Percentiles rank a stretch among this genome's conserved stretches.
Conservation (phyloP, 2,797 vertebrate species). For the Alectoris magna region DNA sequence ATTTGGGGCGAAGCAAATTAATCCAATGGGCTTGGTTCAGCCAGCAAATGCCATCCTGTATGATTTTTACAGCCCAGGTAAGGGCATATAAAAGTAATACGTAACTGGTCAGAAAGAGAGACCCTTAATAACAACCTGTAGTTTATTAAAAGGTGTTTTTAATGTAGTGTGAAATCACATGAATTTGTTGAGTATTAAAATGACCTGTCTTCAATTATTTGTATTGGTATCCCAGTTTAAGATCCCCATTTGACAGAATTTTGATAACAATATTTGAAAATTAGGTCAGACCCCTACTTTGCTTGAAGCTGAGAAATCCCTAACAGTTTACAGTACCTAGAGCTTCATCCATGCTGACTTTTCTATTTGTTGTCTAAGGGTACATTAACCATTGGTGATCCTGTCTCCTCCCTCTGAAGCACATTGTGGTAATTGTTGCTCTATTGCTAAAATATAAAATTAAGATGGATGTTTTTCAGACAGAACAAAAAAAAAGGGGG, state of each 20-base stretch:
- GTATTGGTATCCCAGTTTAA: neutral
- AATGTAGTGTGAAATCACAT: rapidly evolving
- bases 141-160: neutral
- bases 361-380: neutral
- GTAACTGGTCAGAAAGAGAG: neutral
- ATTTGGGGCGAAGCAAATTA: conserved; percentile 77
- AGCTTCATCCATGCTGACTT: neutral
- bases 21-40: conserved; percentile 79
- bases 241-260: neutral
- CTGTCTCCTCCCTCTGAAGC: neutral
- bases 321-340: neutral
- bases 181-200: neutral
- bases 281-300: neutral
- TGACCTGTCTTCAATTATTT: neutral
- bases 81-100: neutral
- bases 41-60: conserved; percentile 79
- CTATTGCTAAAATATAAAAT: neutral
- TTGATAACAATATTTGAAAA: neutral
- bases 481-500: neutral
- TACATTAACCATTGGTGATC: neutral
- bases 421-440: neutral
- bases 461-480: neutral
- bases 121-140: neutral
- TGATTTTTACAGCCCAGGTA: conserved; percentile 81
- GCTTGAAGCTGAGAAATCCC: neutral